Evolutionary conservation across 2,113 vertebrate species (phyloP).

Genomic region (Dicentrarchus labrax): DNA sequence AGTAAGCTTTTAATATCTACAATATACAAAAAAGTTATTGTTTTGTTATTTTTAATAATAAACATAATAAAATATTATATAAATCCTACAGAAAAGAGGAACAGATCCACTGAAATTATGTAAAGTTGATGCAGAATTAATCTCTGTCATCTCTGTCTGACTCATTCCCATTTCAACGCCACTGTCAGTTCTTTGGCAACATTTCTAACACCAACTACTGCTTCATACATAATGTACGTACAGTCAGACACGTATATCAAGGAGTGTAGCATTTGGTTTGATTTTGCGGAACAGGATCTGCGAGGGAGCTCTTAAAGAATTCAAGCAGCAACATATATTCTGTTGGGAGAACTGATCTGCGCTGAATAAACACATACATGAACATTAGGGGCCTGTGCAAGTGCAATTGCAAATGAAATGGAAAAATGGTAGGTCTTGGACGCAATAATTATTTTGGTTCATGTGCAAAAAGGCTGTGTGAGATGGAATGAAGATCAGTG

Average conservation of each 20-base stretch:
- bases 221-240: not conserved
- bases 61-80: not conserved
- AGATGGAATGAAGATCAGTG: too few species aligned
- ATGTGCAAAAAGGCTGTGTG: not conserved
- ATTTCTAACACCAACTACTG: not conserved
- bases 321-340: not conserved
- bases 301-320: not conserved
- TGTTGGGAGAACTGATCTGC: not conserved
- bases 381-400: not conserved
- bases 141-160: not conserved
- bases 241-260: not conserved
- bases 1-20: too few species aligned
- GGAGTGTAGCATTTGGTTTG: not conserved
- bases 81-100: not conserved
- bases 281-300: not conserved
- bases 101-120: not conserved
- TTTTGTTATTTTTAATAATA: too few species aligned
- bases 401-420: too few species aligned
- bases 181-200: too few species aligned
- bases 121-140: not conserved
- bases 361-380: not conserved
- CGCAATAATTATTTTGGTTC: too few species aligned
- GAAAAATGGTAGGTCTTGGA: too few species aligned
- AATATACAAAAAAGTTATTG: too few species aligned
- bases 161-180: not conserved